A percentile compares a stretch with the other conserved stretches of the same genome.
These are phyloP conservation scores for Bubo bubo DNA, from an alignment of 2,113 vertebrate species.

Conservation along the genomic window DNA sequence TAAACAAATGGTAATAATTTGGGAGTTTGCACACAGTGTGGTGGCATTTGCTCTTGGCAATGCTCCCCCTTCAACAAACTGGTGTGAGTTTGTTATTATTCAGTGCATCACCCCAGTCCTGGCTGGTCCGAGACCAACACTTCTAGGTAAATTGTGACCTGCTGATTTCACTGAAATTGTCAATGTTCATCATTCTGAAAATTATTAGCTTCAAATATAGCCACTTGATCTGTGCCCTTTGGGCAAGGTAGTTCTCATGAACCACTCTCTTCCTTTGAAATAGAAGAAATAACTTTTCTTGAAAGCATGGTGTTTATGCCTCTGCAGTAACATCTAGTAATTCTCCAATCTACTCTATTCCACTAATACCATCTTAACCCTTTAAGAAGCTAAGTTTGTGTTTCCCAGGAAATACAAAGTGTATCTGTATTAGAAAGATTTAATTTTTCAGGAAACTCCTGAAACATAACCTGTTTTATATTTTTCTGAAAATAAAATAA, in stretches of 20 bases:
- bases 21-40: too few species aligned
- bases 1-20: too few species aligned
- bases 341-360: background rate
- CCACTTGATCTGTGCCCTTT: background rate
- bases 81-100: too few species aligned
- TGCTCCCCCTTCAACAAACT: too few species aligned
- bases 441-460: background rate
- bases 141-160: background rate
- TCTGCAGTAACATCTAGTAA: background rate
- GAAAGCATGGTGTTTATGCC: background rate
- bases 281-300: background rate
- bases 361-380: background rate
- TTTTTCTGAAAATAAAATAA: background rate
- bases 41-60: too few species aligned
- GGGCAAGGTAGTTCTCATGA: background rate
- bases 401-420: background rate
- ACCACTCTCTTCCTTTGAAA: background rate
- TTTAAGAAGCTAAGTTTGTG: background rate
- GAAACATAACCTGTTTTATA: background rate
- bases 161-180: background rate
- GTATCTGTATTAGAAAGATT: background rate
- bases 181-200: background rate
- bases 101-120: too few species aligned
- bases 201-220: background rate
- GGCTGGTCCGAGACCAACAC: too few species aligned